A percentile compares a stretch with the other conserved stretches of the same genome.
Evolutionary conservation across 2,888 invertebrate genomes (phyloP).

Genomic region (Rhagophthalmus giganteus): DNA sequence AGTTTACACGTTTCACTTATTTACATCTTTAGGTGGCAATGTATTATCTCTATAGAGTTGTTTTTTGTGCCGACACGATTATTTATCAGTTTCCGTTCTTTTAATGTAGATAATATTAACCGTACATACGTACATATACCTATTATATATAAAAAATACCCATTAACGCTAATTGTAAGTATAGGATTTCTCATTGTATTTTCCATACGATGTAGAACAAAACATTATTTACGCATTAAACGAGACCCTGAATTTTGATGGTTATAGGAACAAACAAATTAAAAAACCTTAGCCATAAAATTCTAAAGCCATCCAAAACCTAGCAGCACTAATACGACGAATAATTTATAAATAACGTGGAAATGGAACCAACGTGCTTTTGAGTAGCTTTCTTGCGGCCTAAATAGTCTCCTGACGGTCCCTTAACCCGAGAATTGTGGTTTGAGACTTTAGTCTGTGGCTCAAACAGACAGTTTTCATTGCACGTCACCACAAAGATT

Average conservation of each 20-base stretch:
- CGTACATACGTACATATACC: slow-evolving; percentile 3
- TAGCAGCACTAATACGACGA: no score
- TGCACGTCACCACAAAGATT: slow-evolving; percentile 26
- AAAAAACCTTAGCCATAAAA: no score
- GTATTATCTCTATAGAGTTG: slow-evolving; percentile 25
- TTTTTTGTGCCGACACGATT: slow-evolving; percentile 28
- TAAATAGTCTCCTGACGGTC: slow-evolving; percentile 23
- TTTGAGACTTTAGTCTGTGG: slow-evolving; percentile 27
- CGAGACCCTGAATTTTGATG: no score
- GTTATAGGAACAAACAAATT: no score
- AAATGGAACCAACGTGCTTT: slow-evolving; percentile 1
- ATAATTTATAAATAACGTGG: no score
- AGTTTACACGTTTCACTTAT: slow-evolving; percentile 6
- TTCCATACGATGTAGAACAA: background rate
- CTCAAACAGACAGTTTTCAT: slow-evolving; percentile 26
- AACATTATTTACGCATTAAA: slow-evolving; percentile 14
- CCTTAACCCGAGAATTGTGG: slow-evolving; percentile 27
- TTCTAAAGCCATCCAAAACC: no score
- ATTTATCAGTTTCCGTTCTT: slow-evolving; percentile 30
- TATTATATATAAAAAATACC: background rate
- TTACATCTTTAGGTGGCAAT: slow-evolving; percentile 27
- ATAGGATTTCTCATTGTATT: background rate
- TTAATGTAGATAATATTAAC: slow-evolving; percentile 16
- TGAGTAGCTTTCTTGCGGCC: slow-evolving; percentile 5
- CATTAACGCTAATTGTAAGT: no score